Evolutionary conservation across 2,797 vertebrate genomes (phyloP).

Genomic region (Steatocranus sp.): DNA sequence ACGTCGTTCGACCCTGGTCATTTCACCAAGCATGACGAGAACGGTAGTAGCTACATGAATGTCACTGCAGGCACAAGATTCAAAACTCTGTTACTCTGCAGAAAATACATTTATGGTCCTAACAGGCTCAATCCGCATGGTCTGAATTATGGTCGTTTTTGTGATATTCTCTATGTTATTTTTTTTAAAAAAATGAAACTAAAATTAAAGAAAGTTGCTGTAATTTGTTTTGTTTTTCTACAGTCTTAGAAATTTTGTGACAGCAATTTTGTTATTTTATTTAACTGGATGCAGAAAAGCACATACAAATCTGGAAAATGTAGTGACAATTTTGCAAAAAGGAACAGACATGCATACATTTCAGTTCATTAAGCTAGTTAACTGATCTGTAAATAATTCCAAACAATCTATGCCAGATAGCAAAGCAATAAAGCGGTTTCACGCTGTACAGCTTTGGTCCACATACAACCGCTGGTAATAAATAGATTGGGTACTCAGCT

Average conservation of each 20-base stretch:
- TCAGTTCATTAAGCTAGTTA: background rate
- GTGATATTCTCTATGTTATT: background rate
- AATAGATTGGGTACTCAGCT: background rate
- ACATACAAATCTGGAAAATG: background rate
- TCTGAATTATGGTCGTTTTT: background rate
- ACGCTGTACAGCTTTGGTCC: background rate
- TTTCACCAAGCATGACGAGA: background rate
- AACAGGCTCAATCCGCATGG: rapidly evolving
- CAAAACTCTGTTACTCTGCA: background rate
- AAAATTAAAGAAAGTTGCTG: background rate
- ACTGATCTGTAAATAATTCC: rapidly evolving
- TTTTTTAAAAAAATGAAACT: background rate
- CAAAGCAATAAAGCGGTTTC: background rate
- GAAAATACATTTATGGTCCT: background rate
- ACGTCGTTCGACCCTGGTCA: background rate
- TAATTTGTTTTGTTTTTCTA: background rate
- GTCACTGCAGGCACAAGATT: background rate
- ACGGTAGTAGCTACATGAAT: rapidly evolving
- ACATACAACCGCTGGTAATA: background rate
- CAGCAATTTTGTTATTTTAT: background rate
- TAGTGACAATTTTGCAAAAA: background rate
- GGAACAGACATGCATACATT: rapidly evolving
- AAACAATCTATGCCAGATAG: background rate
- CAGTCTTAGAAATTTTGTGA: background rate
- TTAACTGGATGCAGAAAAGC: background rate